phyloP scores from a whole-genome alignment of 2,797 vertebrate species.

The Hyperoplus lanceolatus region DNA sequence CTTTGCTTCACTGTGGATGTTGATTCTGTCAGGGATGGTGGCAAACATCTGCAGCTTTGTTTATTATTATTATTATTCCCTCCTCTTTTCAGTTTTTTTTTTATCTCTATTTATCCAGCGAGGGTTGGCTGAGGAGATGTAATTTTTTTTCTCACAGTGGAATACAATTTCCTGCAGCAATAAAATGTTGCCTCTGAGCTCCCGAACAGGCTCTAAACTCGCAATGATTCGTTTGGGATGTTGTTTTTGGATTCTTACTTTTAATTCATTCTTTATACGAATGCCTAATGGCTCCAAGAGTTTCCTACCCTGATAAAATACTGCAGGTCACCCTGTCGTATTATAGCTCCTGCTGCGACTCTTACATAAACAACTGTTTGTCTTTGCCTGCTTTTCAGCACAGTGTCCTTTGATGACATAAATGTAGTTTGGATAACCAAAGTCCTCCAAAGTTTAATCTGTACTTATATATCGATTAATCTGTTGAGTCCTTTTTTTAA shows the following conservation, averaged over 20 bases:
- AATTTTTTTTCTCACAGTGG: background rate
- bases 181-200: conserved; percentile 27
- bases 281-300: background rate
- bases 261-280: conserved; percentile 1
- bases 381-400: background rate
- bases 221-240: background rate
- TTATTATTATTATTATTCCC: conserved; percentile 28
- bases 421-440: background rate
- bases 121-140: conserved; percentile 26
- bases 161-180: conserved; percentile 17
- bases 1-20: conserved; percentile 29
- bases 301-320: background rate
- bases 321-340: background rate
- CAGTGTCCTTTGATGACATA: background rate
- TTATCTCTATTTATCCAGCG: conserved; percentile 38
- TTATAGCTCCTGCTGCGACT: background rate
- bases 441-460: background rate
- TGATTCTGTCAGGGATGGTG: conserved; percentile 31
- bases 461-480: background rate
- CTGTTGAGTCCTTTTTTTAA: conserved; percentile 1
- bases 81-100: background rate
- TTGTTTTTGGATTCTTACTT: conserved; percentile 3
- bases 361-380: background rate
- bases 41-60: conserved; percentile 45
- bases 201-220: conserved; percentile 38